phyloP scores from a whole-genome alignment of 1,140 invertebrate species.

The Plutomurus gul region DNA sequence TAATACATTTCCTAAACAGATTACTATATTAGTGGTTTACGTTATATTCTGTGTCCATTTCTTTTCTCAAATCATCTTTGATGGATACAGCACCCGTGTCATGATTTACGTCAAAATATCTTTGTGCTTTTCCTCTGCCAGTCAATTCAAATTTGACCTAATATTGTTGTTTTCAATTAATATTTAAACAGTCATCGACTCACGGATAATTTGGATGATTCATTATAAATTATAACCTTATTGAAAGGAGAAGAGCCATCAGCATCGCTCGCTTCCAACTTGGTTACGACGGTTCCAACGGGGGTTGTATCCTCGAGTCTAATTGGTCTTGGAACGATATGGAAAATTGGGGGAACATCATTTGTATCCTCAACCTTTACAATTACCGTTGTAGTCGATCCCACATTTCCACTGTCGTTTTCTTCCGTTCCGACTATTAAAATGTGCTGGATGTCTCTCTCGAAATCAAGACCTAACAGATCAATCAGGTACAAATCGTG shows the following conservation, averaged over 20 bases:
- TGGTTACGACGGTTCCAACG: constrained; percentile 77
- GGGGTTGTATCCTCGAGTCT: constrained; percentile 79
- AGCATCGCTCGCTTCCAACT: constrained; percentile 68
- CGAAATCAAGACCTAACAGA: constrained; percentile 70
- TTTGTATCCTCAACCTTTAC: constrained; percentile 77
- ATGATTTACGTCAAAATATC: constrained; percentile 84
- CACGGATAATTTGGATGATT: background rate
- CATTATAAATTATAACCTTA: constrained; percentile 64
- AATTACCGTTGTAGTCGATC: constrained; percentile 74
- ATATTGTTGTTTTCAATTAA: constrained; percentile 38
- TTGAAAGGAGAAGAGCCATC: constrained; percentile 68
- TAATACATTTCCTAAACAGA: background rate
- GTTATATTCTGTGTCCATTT: constrained; percentile 81
- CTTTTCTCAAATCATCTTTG: constrained; percentile 80
- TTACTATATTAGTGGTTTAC: constrained; percentile 57
- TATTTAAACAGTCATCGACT: background rate
- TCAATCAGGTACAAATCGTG: constrained; percentile 51
- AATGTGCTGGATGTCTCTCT: constrained; percentile 72
- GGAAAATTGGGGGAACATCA: constrained; percentile 83
- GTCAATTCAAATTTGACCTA: constrained; percentile 77
- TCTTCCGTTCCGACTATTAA: constrained; percentile 79
- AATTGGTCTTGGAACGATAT: constrained; percentile 75
- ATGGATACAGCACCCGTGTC: constrained; percentile 77
- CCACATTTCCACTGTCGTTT: constrained; percentile 70
- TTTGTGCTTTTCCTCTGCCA: constrained; percentile 74